Evolutionary conservation across 1,140 invertebrate genomes (phyloP), one percentile per base, ranked within the genome.

Genomic region (Lepidostoma basale): DNA sequence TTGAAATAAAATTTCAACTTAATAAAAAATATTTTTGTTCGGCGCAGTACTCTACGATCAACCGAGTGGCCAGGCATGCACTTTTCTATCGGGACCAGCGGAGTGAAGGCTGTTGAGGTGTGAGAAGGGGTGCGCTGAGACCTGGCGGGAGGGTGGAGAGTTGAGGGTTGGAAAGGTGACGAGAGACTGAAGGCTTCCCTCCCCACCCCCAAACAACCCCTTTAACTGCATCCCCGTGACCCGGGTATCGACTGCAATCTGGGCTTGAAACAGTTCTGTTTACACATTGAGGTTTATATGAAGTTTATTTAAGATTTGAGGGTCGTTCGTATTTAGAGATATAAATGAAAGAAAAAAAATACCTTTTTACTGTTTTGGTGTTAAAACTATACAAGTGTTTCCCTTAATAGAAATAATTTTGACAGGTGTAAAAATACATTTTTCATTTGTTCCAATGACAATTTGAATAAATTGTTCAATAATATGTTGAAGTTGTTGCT

Each of bases 121-220:
- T 44, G 40, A 6, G 12, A 10, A 14, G 5, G 42, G 54, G 49
- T 54, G 49, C 8, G 16, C 44, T 47, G 44, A 39, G 45, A 67
- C 28, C 14, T 39, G 28, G 33, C 39, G 25, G 60, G 28, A 9
- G 8, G 14, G 22, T 25, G 28, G 36, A 14, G 25, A 20, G 47
- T 10, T 14, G 40, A 12, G 16, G 2, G 60, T 3, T 25, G 10
- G 25, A 59, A 44, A 59, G 39, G 65, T 71, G 69, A 71, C 69
- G 69, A 45, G 65, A 71, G 69, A 68, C 65, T 67, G 69, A 71
- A 71, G 66, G 69, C 28, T 59, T 45, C 52, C 65, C 52, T n/a
- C 39, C 52, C 52, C 33, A 40, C 40, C 66, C 62, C 69, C 62
- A 52, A 26, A 40, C 62, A 47, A 14, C 47, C 40, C 56, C 30